These are phyloP conservation scores for Echeneis naucrates DNA, from an alignment of 2,797 vertebrate species.

Conservation along the genomic window DNA sequence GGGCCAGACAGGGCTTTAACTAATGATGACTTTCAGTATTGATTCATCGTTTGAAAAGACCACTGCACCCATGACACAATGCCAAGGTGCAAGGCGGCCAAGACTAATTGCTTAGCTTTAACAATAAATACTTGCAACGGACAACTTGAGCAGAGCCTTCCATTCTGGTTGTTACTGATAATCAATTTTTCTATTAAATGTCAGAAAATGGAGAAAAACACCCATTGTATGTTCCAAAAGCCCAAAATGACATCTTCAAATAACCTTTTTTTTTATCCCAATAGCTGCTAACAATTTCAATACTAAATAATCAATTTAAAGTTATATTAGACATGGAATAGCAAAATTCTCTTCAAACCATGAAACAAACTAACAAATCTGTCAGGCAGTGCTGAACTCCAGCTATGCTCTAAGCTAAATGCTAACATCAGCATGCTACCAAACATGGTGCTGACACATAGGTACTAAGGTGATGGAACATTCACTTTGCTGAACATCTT, in stretches of 20 bases:
- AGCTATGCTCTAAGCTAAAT: not conserved
- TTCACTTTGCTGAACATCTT: not conserved
- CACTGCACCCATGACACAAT: conserved; percentile 33
- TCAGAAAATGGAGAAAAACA: conserved; percentile 3
- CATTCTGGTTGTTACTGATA: conserved; percentile 8
- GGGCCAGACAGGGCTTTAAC: conserved; percentile 6
- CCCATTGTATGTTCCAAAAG: not conserved
- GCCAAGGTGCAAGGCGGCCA: conserved; percentile 18
- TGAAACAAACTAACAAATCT: not conserved
- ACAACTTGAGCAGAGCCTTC: not conserved
- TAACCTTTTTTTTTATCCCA: not conserved
- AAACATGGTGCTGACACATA: not conserved
- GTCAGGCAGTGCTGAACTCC: not conserved
- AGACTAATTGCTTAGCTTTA: conserved; percentile 14
- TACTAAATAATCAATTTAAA: not conserved
- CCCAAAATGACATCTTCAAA: conserved; percentile 24
- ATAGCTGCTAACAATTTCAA: not conserved
- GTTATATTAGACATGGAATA: not conserved
- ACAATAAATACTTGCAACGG: conserved; percentile 15
- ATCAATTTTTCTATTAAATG: conserved; percentile 13
- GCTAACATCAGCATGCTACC: not conserved
- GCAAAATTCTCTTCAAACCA: not conserved
- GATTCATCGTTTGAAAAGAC: conserved; percentile 45
- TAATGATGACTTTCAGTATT: conserved; percentile 43
- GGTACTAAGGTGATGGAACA: not conserved